Evolutionary conservation across 1,140 invertebrate species (phyloP).

Genomic region (Oedothorax gibbosus): DNA sequence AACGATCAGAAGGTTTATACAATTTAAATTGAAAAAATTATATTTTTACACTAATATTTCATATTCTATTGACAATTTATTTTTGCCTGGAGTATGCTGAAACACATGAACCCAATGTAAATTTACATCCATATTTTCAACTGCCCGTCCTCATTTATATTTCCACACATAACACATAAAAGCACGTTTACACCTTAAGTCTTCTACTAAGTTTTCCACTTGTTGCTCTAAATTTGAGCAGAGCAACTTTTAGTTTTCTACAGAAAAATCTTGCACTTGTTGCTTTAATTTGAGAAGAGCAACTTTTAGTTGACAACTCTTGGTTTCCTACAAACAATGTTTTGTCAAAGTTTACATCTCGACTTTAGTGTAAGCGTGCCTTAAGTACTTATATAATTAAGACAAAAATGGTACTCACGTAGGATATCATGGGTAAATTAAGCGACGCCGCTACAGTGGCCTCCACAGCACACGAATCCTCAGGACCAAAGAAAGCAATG

Average conservation of each 20-base stretch:
- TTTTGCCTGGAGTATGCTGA: no score
- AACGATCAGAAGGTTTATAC: no score
- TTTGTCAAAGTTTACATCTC: neutral
- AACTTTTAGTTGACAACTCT: neutral
- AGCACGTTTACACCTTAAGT: no score
- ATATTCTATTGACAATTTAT: no score
- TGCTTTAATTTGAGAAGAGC: neutral
- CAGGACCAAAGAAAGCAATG: constrained; percentile 94
- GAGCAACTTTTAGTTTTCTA: neutral
- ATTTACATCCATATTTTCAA: no score
- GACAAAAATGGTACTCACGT: constrained; percentile 78
- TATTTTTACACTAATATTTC: no score
- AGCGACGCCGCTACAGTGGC: constrained; percentile 92
- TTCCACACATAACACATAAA: no score
- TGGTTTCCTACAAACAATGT: neutral
- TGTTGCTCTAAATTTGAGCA: neutral
- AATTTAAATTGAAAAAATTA: no score
- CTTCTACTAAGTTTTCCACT: neutral
- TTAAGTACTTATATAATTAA: no score
- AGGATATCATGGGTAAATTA: constrained; percentile 98
- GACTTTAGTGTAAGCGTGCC: neutral
- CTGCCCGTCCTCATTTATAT: no score
- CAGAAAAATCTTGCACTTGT: neutral
- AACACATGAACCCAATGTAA: no score
- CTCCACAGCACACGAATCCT: constrained; percentile 92